Evolutionary conservation across 2,113 vertebrate genomes (phyloP), one percentile per base, ranked within the genome.

Genomic region (Oreotrochilus melanogaster): DNA sequence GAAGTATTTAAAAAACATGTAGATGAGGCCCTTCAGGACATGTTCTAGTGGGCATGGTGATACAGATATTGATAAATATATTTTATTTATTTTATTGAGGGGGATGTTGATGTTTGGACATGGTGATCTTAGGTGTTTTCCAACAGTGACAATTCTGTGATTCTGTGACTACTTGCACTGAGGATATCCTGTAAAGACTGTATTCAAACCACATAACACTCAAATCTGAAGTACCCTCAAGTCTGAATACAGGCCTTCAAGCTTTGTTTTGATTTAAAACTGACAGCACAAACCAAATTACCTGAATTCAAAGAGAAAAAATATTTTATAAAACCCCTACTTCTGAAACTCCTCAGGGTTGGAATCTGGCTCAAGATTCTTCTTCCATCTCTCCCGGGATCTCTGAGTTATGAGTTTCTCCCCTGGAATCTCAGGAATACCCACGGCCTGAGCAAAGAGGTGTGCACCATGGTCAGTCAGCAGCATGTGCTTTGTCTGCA

Each of bases 331-430:
- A 50, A 74, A 58, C 58, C 88, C 96, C 71, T 96, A 99, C 99
- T 99, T 98, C 91, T 99, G 98, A 88, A 50, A 91, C 53, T 98
- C 97, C 67, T 98, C 91, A 54, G 98, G 98, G 86, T 98, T 97
- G 51, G 97, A 97, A 23, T 86, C 97, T 18, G 98, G 94, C 30
- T 73, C 93, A 56, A 97, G 95, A 92, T 99, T 99, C 90, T 98
- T 98, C 79, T 80, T 98, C 98, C 99, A 99, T 64, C 97, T 98
- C 76, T 98, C 98, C 42, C 78, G 88, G 83, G 98, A 97, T 84
- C 98, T 98, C 58, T 99, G 98, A 0, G 99, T 99, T 85, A 99
- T 92, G 76, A 99, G 98, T 51, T 98, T 98, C 95, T 99, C 98
- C 18, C 71, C 97, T 15, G 98, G 97, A 58, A 98, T 96, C 90